phyloP scores from a whole-genome alignment of 2,888 invertebrate species.

The Prenolepis imparis region DNA sequence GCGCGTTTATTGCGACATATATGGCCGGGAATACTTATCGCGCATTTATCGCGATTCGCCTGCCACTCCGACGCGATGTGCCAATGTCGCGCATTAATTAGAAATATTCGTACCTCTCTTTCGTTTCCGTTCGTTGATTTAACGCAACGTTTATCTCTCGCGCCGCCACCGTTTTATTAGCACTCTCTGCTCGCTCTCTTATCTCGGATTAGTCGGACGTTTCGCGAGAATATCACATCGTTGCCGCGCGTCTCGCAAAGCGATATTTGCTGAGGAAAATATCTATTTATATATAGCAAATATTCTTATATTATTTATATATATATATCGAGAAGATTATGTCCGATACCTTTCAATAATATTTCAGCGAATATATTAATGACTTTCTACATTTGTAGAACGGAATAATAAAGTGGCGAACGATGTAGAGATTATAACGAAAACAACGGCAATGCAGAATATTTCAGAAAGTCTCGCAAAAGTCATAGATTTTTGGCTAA shows the following conservation, averaged over 20 bases:
- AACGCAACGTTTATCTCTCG: constrained; percentile 59
- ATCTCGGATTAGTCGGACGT: constrained; percentile 55
- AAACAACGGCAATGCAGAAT: background rate
- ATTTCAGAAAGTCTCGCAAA: background rate
- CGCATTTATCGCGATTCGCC: constrained; percentile 61
- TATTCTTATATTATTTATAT: constrained; percentile 9
- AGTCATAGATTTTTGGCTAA: background rate
- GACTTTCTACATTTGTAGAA: background rate
- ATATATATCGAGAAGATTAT: constrained; percentile 6
- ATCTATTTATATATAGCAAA: constrained; percentile 32
- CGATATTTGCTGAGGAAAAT: constrained; percentile 19
- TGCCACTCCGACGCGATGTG: constrained; percentile 48
- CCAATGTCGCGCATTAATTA: constrained; percentile 73
- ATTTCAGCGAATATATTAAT: constrained; percentile 1
- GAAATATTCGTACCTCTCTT: constrained; percentile 70
- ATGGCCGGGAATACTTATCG: constrained; percentile 61
- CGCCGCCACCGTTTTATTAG: constrained; percentile 64
- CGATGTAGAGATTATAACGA: background rate
- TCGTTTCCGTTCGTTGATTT: constrained; percentile 64
- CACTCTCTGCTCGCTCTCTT: constrained; percentile 55
- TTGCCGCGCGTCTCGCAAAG: constrained; percentile 24
- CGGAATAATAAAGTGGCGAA: background rate
- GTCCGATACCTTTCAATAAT: background rate
- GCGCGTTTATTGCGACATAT: constrained; percentile 69
- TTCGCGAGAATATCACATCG: constrained; percentile 17